Evolutionary conservation across 2,888 invertebrate genomes (phyloP), one percentile per base, ranked within the genome.

Genomic region (Tiliacea citrago): DNA sequence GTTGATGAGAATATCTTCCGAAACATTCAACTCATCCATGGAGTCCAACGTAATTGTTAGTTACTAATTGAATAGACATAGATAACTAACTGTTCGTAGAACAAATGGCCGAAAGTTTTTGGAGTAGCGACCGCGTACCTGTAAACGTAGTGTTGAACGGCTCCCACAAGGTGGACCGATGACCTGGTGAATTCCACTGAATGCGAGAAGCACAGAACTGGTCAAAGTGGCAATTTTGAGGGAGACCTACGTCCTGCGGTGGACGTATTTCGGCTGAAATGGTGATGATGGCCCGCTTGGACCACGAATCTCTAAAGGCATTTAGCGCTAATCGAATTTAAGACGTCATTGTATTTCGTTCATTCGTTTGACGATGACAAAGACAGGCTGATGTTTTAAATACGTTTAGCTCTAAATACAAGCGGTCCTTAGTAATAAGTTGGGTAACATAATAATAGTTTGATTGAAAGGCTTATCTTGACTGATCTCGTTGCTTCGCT

Each of bases 11-110:
- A 35, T 60, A 0, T 67, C 83, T n/a, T 12, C 65, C 0, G 76
- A 73, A 13, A 35, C 35, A 18, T 79, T 75, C 18, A n/a, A 16
- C 16, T 21, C 82, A 24, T 71, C 69, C 6, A 47, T 4, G 3
- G 60, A 81, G 6, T 55, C 47, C 4, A 65, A 39, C n/a, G 57
- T 73, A 58, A 77, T 58, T 49, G 21, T 49, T 13, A 5, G 8
- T 29, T 16, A 10, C n/a, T 42, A n/a, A 61, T n/a, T 42, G 18
- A 18, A 24, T 12, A 12, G 10, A 24, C 1, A 24, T 24, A 42
- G 18, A 62, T 24, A 6, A 24, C 0, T 42, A 62, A 13, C 8
- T 29, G 29, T 12, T 29, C 24, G 53, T n/a, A n/a, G 53, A n/a
- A n/a, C 12, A n/a, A n/a, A n/a, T 53, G 53, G 53, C 53, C 10